Base-by-base conservation (phyloP, 2,797 vertebrate genomes). In the Crocidura indochinensis region DNA sequence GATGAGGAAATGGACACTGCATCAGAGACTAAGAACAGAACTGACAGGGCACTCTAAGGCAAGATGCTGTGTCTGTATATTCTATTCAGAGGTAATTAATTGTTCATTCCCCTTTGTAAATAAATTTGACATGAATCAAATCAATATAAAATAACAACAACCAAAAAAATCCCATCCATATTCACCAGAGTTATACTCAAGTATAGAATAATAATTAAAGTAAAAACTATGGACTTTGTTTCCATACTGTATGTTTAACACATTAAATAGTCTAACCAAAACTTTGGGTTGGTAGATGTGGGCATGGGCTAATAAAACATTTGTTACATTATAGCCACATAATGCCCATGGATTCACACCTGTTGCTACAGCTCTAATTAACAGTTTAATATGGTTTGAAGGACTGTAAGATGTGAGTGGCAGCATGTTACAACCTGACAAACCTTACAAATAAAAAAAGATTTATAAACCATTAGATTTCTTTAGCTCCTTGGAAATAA, bases 401-500 rank as follows among this genome's bases (percentile, higher is more conserved):
- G 51, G 73, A 87, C 46, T 17, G 3, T 68, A 74, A 65, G 38
- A 78, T 91, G 79, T 74, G 29, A 75, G 68, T 10, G 76, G 64
- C 24, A 51, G 44, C 56, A 22, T n/a, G 14, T 29, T 51, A 49
- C 46, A 24, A 19, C 56, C 75, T 67, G 80, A 76, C 64, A 64
- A 64, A 47, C 82, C 79, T 89, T 84, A 69, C 76, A 91, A 93
- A 91, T 83, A 87, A 51, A 79, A 91, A 90, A 87, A 87, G 64
- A 80, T 85, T 82, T 92, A 81, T 65, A 85, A 91, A 75, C 49
- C 72, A 91, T 91, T 90, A 86, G 3, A 86, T 68, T 88, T 91
- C 49, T 9, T 31, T 88, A 86, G 72, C 90, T 95, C 80, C 51
- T 87, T 77, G 77, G 88, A 88, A 95, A 94, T 88, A 64, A 88